Base-by-base conservation (phyloP, 2,888 invertebrate species). In the Phymatocera aterrima region DNA sequence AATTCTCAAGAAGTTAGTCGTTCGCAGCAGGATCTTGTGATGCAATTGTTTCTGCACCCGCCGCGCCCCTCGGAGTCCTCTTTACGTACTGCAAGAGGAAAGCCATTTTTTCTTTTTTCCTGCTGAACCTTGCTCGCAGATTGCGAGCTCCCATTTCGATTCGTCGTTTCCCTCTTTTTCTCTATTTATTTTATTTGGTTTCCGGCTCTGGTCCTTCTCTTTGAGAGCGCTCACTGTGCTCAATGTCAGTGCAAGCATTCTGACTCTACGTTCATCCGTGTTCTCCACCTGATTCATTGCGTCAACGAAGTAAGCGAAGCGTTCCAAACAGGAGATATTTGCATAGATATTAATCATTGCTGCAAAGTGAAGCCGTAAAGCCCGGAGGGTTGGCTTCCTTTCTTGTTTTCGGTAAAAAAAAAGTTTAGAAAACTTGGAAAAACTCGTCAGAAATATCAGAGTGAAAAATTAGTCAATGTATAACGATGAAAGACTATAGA, bases 41-140 rank as follows among this genome's bases (percentile, higher is more conserved):
- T 72, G 72, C 72, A 72, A 72, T 72, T 72, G 72, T 72, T 72
- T 72, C 68, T 68, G 24, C 6, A 21, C 4, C 6, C 4, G n/a
- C n/a, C n/a, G n/a, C n/a, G n/a, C 43, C 43, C 0, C 12, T 43
- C 60, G 10, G 51, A 72, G 34, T 72, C 72, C 51, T 43, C 51
- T 18, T 24, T 21, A 10, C 51, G 31, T 31, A 21, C 51, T 34
- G 34, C 15, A 15, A 34, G 18, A 28, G 18, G 51, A 72, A 34
- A 43, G 51, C 12, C 46, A 46, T 21, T 21, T 18, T 34, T 51
- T 31, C 31, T 72, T 34, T n/a, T 51, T 51, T 51, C 51, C 2
- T 51, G 28, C 34, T 72, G 48, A 51, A 46, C 48, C 34, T 72
- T 34, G 72, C 51, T n/a, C n/a, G n/a, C 43, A 51, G 48, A 51